Percentiles rank a stretch among this genome's conserved stretches.
phyloP scores from a whole-genome alignment of 2,888 invertebrate species.

The Xestia rhomboidea region DNA sequence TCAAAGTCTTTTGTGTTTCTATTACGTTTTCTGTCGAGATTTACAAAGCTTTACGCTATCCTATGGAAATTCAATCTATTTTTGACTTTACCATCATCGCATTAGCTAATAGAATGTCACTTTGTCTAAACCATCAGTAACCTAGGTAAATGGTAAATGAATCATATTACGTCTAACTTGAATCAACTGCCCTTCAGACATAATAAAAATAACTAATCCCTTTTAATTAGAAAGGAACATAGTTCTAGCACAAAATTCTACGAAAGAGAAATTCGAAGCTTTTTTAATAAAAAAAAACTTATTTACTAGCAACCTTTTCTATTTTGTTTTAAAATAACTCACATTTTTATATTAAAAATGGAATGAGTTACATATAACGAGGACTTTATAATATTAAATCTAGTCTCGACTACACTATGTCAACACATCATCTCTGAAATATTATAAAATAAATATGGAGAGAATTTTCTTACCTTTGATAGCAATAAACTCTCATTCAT shows the following conservation, averaged over 20 bases:
- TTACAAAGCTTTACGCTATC: too few relatives aligned
- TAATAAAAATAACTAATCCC: neutral
- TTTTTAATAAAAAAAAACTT: neutral
- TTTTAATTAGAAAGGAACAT: slow-evolving; percentile 22
- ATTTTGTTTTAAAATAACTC: slow-evolving; percentile 7
- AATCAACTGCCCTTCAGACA: neutral
- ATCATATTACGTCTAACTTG: neutral
- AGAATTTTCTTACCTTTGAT: slow-evolving; percentile 19
- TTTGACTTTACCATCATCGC: neutral
- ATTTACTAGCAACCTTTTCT: neutral
- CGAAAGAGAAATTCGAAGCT: neutral
- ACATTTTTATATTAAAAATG: too few relatives aligned
- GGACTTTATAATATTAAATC: neutral
- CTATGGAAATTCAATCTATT: too few relatives aligned
- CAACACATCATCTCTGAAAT: slow-evolving; percentile 11
- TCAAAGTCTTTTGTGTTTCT: neutral
- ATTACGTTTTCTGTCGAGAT: neutral
- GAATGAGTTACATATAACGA: neutral
- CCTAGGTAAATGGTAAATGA: neutral
- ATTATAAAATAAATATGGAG: slow-evolving; percentile 19
- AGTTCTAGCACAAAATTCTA: neutral
- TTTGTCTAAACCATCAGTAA: neutral
- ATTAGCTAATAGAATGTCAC: too few relatives aligned
- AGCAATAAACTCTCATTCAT: slow-evolving; percentile 17
- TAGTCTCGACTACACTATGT: neutral